A percentile compares a stretch with the other conserved stretches of the same genome.
These are phyloP conservation scores for Sigmodon hispidus DNA, from an alignment of 2,113 vertebrate genomes.

Conservation along the genomic window DNA sequence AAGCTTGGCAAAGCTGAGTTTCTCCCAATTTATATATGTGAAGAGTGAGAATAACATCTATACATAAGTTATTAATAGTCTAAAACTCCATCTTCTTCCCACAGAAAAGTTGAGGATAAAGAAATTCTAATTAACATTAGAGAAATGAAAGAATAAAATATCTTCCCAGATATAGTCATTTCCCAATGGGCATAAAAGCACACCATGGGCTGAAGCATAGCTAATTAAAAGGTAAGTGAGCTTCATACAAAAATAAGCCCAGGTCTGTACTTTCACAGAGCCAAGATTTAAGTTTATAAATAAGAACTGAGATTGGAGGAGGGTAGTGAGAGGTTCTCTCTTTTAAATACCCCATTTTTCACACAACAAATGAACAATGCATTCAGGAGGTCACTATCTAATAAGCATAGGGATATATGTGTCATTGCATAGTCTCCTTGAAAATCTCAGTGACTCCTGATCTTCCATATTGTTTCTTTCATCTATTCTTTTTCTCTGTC, in stretches of 20 bases:
- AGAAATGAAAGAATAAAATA: constrained; percentile 42
- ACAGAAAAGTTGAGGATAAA: constrained; percentile 40
- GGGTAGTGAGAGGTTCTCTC: background rate
- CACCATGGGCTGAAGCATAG: background rate
- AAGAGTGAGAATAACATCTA: background rate
- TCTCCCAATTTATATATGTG: background rate
- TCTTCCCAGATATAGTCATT: constrained; percentile 22
- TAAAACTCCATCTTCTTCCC: constrained; percentile 13
- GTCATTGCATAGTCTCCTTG: background rate
- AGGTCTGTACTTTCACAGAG: background rate
- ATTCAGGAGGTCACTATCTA: background rate
- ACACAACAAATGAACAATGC: background rate
- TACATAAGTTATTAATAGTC: constrained; percentile 31
- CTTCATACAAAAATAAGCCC: constrained; percentile 5
- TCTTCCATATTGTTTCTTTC: background rate
- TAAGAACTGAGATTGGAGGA: background rate
- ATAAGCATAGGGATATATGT: background rate
- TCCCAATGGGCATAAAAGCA: background rate
- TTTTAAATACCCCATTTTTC: background rate
- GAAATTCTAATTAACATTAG: constrained; percentile 41
- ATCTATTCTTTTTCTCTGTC: background rate
- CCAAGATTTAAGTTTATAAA: constrained; percentile 10
- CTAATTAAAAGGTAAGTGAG: constrained; percentile 33
- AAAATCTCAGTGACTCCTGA: background rate
- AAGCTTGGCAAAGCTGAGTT: constrained; percentile 34